Evolutionary conservation across 2,888 invertebrate genomes (phyloP).

Genomic region (Phortica magna): DNA sequence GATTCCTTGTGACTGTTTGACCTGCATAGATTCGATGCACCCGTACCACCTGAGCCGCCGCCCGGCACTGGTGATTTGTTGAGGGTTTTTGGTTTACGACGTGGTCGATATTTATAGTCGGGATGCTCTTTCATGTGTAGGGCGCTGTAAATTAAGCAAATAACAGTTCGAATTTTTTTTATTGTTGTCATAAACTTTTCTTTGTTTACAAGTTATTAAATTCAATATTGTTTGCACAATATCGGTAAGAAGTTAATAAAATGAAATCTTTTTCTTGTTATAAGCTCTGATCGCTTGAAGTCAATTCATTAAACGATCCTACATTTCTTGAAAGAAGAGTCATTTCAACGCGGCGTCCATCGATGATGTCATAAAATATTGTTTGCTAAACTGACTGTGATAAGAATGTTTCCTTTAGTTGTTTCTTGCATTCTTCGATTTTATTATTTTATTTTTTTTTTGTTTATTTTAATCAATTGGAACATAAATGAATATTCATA

Average conservation of each 20-base stretch:
- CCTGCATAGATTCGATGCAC: conserved; percentile 2
- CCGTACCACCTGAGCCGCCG: conserved; percentile 42
- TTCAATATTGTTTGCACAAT: not conserved
- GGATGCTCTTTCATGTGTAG: conserved; percentile 96
- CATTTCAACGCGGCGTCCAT: not conserved
- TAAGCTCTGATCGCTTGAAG: not conserved
- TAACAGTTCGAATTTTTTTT: conserved; percentile 27
- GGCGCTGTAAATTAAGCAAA: conserved; percentile 82
- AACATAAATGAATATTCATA: no score
- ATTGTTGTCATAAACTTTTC: conserved; percentile 5
- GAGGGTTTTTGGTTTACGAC: conserved; percentile 91
- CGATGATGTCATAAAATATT: conserved; percentile 19
- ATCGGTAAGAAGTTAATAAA: not conserved
- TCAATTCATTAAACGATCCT: not conserved
- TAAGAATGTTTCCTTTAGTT: not conserved
- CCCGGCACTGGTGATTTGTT: conserved; percentile 81
- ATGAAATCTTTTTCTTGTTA: not conserved
- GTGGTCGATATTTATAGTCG: conserved; percentile 93
- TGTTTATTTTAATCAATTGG: not conserved
- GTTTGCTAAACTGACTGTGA: conserved; percentile 7
- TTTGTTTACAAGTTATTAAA: conserved; percentile 13
- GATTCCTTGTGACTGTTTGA: conserved; percentile 37
- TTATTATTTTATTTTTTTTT: not conserved
- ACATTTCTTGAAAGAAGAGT: not conserved
- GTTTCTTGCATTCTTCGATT: not conserved